Conservation (phyloP, 2,797 vertebrate species). For the Pseudopleuronectes americanus region DNA sequence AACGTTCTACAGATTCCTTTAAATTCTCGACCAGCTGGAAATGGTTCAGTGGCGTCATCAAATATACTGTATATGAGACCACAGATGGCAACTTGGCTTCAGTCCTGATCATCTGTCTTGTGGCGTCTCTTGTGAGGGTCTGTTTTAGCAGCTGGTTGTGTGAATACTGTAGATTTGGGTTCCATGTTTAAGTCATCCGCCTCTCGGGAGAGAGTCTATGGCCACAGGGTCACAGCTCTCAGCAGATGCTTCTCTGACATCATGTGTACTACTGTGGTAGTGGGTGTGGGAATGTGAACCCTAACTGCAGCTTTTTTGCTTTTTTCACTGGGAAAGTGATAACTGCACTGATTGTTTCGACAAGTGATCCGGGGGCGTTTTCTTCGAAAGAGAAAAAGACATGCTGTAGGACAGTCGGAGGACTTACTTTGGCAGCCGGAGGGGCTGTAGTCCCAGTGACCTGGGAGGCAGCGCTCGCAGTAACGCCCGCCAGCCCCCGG, state of each 20-base stretch:
- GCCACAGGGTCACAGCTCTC: conserved; percentile 37
- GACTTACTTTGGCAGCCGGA: conserved; percentile 86
- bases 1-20: conserved; percentile 7
- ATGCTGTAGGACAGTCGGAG: neutral
- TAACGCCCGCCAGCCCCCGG: conserved; percentile 85
- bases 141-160: conserved; percentile 58
- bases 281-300: conserved; percentile 63
- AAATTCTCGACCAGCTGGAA: conserved; percentile 29
- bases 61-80: conserved; percentile 17
- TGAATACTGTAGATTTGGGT: conserved; percentile 18
- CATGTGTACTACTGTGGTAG: conserved; percentile 32
- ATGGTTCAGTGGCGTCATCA: conserved; percentile 19
- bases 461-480: conserved; percentile 85
- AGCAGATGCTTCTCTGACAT: conserved; percentile 62
- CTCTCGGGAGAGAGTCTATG: conserved; percentile 40
- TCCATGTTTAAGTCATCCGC: conserved; percentile 60
- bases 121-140: conserved; percentile 46
- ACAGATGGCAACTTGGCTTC: conserved; percentile 52
- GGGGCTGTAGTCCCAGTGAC: conserved; percentile 84
- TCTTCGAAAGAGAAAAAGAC: conserved; percentile 7
- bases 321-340: conserved; percentile 37
- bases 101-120: conserved; percentile 60
- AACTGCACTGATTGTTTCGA: conserved; percentile 19
- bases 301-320: conserved; percentile 18
- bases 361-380: conserved; percentile 14